These are phyloP conservation scores for Uropetala carovei DNA, from an alignment of 2,888 invertebrate species.

Conservation along the genomic window DNA sequence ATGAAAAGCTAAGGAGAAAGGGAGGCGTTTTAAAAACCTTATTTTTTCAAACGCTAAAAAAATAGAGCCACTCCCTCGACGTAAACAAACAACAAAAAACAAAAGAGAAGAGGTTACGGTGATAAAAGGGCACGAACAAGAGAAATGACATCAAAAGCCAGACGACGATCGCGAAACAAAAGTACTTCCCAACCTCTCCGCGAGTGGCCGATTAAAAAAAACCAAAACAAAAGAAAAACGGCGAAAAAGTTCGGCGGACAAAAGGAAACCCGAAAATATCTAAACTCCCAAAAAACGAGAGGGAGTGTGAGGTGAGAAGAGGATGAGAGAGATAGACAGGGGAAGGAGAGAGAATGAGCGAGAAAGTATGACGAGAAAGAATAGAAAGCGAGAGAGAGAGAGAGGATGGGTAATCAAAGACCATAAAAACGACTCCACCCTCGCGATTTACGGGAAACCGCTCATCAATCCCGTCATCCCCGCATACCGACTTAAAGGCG, in stretches of 20 bases:
- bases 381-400: not conserved
- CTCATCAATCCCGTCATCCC: not conserved
- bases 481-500: slow-evolving; percentile 3
- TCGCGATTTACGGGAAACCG: not conserved
- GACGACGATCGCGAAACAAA: slow-evolving; percentile 19
- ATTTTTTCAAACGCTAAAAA: not conserved
- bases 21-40: not conserved
- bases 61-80: not conserved
- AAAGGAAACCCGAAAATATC: too few relatives aligned
- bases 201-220: not conserved
- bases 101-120: not conserved
- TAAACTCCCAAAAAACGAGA: not conserved
- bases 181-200: not conserved
- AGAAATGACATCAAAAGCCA: slow-evolving; percentile 6
- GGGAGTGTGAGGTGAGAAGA: not conserved
- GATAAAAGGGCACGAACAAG: not conserved
- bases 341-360: not conserved
- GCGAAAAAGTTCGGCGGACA: not conserved
- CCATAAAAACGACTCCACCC: not conserved
- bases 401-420: slow-evolving; percentile 5
- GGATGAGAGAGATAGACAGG: not conserved
- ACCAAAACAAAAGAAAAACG: not conserved
- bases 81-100: not conserved
- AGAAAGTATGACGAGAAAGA: not conserved
- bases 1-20: not conserved